Conservation (phyloP, 2,113 vertebrate species). For the Saccopteryx leptura region DNA sequence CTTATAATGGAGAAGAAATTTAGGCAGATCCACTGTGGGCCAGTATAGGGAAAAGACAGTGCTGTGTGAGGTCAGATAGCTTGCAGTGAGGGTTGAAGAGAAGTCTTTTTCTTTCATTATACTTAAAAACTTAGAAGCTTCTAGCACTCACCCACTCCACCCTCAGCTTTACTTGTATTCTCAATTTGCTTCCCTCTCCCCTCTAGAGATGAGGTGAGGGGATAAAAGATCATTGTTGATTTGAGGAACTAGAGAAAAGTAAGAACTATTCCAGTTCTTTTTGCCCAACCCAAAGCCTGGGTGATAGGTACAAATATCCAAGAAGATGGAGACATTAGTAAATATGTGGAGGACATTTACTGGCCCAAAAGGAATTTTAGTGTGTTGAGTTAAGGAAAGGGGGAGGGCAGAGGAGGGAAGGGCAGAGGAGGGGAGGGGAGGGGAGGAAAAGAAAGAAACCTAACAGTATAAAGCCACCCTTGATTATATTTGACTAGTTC, state of each 20-base stretch:
- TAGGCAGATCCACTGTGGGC: background rate
- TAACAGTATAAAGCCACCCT: background rate
- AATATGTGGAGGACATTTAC: background rate
- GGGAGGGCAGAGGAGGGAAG: too few relatives aligned
- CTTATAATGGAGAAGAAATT: background rate
- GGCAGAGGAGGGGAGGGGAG: too few relatives aligned
- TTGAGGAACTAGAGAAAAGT: constrained; percentile 39
- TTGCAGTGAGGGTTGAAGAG: background rate
- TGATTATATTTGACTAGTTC: constrained; percentile 25
- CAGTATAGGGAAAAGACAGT: background rate
- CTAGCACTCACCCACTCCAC: background rate
- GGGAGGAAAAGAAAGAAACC: background rate
- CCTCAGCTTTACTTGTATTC: background rate
- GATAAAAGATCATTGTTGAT: constrained; percentile 31
- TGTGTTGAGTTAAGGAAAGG: background rate
- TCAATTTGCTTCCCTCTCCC: constrained; percentile 42
- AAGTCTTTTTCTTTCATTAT: constrained; percentile 53
- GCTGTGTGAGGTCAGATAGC: background rate
- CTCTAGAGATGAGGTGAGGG: background rate
- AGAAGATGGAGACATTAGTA: background rate
- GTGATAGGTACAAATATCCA: constrained; percentile 9
- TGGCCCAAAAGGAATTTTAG: constrained; percentile 34
- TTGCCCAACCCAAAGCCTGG: background rate
- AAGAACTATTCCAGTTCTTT: constrained; percentile 30
- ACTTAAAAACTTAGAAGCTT: constrained; percentile 42